Evolutionary conservation across 1,140 invertebrate species (phyloP), one percentile per base, ranked within the genome.

Genomic region (Bombus confusus): DNA sequence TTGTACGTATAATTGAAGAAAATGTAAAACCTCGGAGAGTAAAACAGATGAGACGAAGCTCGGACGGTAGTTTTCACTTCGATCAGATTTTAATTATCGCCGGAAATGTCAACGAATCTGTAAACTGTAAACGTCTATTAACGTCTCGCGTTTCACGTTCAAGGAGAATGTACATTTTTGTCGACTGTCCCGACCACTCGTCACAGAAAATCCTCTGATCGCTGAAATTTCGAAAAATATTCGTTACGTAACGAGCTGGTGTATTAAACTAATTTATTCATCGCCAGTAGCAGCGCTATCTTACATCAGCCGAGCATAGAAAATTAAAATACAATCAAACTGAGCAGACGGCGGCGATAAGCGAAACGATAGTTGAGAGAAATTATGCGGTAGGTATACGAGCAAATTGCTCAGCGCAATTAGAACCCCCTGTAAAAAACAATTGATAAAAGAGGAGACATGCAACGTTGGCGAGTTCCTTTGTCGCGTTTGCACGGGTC

Each of bases 321-420:
- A 18, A 71, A 71, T 71, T 41, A 71, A 71, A 71, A n/a, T 12
- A 71, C 28, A 39, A n/a, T 39, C 25, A 39, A 39, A 41, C 25
- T 12, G n/a, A 43, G 15, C 6, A 18, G 9, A 31, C 13, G 28
- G 18, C 12, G 12, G 13, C 71, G 28, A 25, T 31, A 12, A 25
- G 22, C 8, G n/a, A 47, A 41, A 18, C 15, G 13, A 47, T 52
- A 34, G 31, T 34, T 34, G 72, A 25, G 34, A 52, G n/a, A 34
- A 74, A 74, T 43, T 74, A 74, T 52, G 31, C 31, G 72, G n/a
- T 13, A 52, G 43, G 31, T 28, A 13, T 74, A 34, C 41, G 9
- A 74, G 43, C 31, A 52, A 75, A 75, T 75, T 75, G 18, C 43
- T 52, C 73, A 22, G 43, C 31, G 43, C 73, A 75, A 75, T 75